Percentiles rank a stretch among this genome's conserved stretches.
Evolutionary conservation across 64 coral and sea anemone species (phyloP).

Genomic region (Stichodactyla mertensii): DNA sequence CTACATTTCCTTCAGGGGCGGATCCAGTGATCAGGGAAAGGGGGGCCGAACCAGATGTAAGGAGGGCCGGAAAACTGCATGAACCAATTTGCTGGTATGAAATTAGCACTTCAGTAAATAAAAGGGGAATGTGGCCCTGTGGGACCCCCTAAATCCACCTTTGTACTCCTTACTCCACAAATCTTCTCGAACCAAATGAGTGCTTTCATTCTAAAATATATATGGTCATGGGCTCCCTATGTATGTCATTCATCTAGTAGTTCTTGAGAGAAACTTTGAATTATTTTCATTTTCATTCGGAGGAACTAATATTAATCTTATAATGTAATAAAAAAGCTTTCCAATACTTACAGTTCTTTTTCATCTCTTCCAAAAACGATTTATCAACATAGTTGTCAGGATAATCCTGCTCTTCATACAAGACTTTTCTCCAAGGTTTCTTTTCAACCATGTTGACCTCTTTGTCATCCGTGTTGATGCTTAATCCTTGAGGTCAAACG

Average conservation of each 20-base stretch:
- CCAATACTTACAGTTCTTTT: slow-evolving; percentile 78
- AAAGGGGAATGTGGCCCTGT: background rate
- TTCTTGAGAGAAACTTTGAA: too few species aligned
- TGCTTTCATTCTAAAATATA: background rate
- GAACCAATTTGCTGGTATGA: too few species aligned
- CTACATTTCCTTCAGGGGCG: too few species aligned
- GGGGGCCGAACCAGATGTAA: too few species aligned
- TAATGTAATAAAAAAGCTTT: background rate
- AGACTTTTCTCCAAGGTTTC: slow-evolving; percentile 78
- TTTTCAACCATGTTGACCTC: background rate
- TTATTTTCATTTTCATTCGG: too few species aligned
- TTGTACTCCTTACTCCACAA: too few species aligned
- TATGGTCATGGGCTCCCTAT: background rate
- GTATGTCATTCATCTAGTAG: background rate
- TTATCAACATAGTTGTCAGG: slow-evolving; percentile 98
- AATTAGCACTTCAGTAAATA: background rate
- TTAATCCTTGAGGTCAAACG: background rate
- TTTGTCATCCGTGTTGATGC: background rate
- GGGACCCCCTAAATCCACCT: too few species aligned
- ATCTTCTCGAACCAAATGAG: too few species aligned
- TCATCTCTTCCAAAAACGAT: slow-evolving; percentile 94
- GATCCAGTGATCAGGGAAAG: too few species aligned
- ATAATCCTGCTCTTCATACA: slow-evolving; percentile 87
- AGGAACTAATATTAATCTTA: background rate
- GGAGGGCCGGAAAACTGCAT: too few species aligned